Base-by-base conservation (phyloP, 2,797 vertebrate species). In the Malacoraja senta region DNA sequence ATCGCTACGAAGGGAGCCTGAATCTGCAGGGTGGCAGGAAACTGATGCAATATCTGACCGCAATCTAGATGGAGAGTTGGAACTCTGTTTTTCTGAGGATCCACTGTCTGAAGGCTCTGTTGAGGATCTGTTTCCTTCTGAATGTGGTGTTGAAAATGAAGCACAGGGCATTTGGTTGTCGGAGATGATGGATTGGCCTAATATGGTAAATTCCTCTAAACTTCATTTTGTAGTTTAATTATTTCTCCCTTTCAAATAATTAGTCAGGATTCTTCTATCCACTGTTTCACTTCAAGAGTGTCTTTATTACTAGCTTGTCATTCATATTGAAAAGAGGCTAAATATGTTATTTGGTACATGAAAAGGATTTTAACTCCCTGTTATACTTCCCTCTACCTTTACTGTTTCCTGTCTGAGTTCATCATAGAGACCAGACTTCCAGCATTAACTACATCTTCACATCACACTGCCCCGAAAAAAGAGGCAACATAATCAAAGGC, bases 11-110 rank as follows among this genome's bases (percentile, higher is more conserved):
- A 96, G 96, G 77, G 96, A 97, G 44, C 92, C 95, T 12, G 94
- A 94, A 0, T 95, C 95, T 26, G 93, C 95, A 8, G 96, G 97
- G 53, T 97, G 97, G 97, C 96, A 97, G 0, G 97, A 97, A 94
- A 95, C 96, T 24, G 97, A 97, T 95, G 96, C 97, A 29, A 84
- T 93, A 65, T 93, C 81, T 77, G 93, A 93, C 93, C 96, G 81
- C 65, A 93, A 96, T 9, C 95, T 96, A 0, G 97, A 97, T 93
- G 97, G 97, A 93, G 97, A 97, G 94, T 96, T 96, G 0, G 97
- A 97, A 93, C 93, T 97, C 93, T 96, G 97, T 92, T 97, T 96
- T 95, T 97, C 97, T 97, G 97, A 97, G n/a, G 97, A 97, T 93
- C 96, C 96, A 0, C 97, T 97, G 94, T 96, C 97, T 19, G 97